A percentile compares a stretch with the other conserved stretches of the same genome.
Conservation (phyloP, 2,888 invertebrate genomes). For the Drosophila longiperda region DNA sequence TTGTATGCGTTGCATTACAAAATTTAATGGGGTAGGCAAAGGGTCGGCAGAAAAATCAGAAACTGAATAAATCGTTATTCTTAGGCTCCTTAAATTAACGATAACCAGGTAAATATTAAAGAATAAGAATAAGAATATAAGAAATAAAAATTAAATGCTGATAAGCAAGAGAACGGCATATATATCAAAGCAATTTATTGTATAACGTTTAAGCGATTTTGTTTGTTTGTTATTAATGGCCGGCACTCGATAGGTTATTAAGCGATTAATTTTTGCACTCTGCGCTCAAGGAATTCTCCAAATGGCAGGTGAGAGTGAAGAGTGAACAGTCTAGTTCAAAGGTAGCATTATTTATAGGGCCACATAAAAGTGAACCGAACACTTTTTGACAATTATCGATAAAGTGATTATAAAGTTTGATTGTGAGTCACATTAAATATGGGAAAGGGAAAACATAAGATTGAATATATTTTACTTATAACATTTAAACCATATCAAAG, state of each 20-base stretch:
- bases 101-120: conserved; percentile 41
- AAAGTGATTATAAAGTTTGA: background rate
- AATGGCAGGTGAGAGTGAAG: conserved; percentile 4
- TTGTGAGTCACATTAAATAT: background rate
- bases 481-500: conserved; percentile 11
- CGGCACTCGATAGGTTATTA: conserved; percentile 12
- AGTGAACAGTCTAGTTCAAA: background rate
- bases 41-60: conserved; percentile 33
- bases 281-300: background rate
- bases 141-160: conserved; percentile 23
- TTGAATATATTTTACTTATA: background rate
- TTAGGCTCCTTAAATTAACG: conserved; percentile 13
- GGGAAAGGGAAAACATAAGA: background rate
- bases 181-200: conserved; percentile 26
- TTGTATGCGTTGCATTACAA: conserved; percentile 64
- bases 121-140: background rate
- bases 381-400: background rate
- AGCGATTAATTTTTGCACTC: background rate
- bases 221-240: conserved; percentile 24
- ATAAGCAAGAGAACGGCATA: conserved; percentile 37
- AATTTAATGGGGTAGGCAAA: conserved; percentile 83
- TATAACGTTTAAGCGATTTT: background rate
- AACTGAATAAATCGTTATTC: conserved; percentile 7
- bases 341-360: background rate
- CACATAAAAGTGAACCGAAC: background rate